Conservation (phyloP, 2,888 invertebrate species). For the Eremobia ochroleuca region DNA sequence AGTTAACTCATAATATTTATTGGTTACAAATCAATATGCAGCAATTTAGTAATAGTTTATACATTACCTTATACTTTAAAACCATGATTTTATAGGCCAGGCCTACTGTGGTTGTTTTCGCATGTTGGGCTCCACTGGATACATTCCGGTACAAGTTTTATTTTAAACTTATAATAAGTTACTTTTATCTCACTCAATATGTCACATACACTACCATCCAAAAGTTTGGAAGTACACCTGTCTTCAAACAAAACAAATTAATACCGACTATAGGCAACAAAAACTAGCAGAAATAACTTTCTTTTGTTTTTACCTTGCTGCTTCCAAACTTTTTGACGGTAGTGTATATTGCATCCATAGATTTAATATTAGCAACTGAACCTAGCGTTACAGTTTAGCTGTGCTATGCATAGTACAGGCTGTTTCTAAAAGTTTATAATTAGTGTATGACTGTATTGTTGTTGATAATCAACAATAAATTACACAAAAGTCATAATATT, state of each 20-base stretch:
- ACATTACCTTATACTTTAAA: neutral
- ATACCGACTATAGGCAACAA: too few species aligned
- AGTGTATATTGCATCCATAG: neutral
- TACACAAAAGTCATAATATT: too few species aligned
- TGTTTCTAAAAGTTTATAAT: neutral
- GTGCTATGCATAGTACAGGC: neutral
- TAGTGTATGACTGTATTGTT: conserved; percentile 1
- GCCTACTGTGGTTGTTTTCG: conserved; percentile 6
- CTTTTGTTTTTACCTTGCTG: too few species aligned
- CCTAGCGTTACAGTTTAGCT: neutral
- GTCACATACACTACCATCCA: too few species aligned
- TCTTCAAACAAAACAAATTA: too few species aligned
- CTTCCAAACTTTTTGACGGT: too few species aligned
- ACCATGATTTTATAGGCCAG: conserved; percentile 19
- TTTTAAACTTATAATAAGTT: neutral
- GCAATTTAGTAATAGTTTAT: conserved; percentile 2
- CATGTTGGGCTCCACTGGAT: neutral
- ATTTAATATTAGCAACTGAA: neutral
- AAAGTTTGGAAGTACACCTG: too few species aligned
- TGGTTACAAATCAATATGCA: conserved; percentile 10
- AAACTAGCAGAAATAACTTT: too few species aligned
- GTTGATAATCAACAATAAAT: neutral
- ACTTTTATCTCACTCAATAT: conserved; percentile 27
- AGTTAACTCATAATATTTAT: conserved; percentile 18
- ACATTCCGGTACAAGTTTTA: conserved; percentile 4